Conservation (phyloP, 2,888 invertebrate genomes). For the Gonocerus acuteangulatus region DNA sequence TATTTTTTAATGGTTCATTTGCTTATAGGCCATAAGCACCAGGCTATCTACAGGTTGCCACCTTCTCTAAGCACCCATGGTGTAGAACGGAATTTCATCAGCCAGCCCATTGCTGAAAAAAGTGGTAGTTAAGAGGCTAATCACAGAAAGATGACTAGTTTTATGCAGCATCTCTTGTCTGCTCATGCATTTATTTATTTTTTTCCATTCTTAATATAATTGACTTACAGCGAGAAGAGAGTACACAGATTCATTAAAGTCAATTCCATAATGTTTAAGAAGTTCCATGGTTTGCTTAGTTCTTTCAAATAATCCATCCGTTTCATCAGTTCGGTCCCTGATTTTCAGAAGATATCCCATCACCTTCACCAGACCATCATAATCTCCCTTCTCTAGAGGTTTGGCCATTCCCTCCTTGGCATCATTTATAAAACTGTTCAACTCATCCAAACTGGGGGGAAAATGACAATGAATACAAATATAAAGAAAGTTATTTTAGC, state of each 20-base stretch:
- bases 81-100: too few relatives aligned
- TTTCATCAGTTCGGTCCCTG: conserved; percentile 67
- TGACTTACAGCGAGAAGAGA: conserved; percentile 60
- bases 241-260: conserved; percentile 67
- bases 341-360: conserved; percentile 72
- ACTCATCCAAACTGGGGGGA: conserved; percentile 51
- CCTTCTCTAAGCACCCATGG: too few relatives aligned
- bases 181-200: too few relatives aligned
- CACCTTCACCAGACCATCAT: conserved; percentile 70
- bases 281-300: conserved; percentile 77
- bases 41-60: too few relatives aligned
- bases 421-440: conserved; percentile 68
- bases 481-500: too few relatives aligned
- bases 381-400: conserved; percentile 74
- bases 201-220: too few relatives aligned
- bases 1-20: too few relatives aligned
- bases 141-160: too few relatives aligned
- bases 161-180: too few relatives aligned
- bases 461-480: conserved; percentile 5
- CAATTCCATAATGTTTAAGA: conserved; percentile 75
- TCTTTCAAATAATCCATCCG: conserved; percentile 86
- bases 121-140: too few relatives aligned
- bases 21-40: too few relatives aligned
- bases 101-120: too few relatives aligned
- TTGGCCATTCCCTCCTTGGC: conserved; percentile 64